Evolutionary conservation across 2,888 invertebrate species (phyloP).

Genomic region (Apamea crenata): DNA sequence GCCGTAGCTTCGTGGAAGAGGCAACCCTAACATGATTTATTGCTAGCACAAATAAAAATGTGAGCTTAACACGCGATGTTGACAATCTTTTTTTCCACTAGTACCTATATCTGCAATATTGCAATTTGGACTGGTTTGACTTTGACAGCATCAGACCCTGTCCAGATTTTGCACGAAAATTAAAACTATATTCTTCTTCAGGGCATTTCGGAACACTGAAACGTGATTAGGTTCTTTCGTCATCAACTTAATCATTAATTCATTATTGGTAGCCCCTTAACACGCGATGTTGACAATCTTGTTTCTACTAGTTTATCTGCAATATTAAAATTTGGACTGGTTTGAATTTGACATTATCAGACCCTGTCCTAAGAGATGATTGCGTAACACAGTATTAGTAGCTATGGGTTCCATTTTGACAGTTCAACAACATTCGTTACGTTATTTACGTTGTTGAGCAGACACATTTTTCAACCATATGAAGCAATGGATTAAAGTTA

Average conservation of each 20-base stretch:
- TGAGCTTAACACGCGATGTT: slow-evolving; percentile 51
- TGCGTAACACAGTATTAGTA: neutral
- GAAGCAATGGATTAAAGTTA: neutral
- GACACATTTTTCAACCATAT: neutral
- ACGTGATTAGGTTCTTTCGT: neutral
- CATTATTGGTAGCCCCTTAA: neutral
- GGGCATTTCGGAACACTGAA: neutral
- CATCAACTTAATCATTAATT: neutral
- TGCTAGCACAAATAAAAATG: slow-evolving; percentile 49
- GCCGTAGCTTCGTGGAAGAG: slow-evolving; percentile 31
- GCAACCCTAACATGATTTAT: slow-evolving; percentile 47
- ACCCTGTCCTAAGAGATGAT: neutral
- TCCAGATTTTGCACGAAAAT: neutral
- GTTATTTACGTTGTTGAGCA: neutral
- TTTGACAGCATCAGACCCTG: neutral
- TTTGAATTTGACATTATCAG: neutral
- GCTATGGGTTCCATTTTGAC: neutral
- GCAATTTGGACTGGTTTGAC: slow-evolving; percentile 16
- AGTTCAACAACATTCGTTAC: neutral
- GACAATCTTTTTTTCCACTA: slow-evolving; percentile 31
- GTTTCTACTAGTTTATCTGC: slow-evolving; percentile 16
- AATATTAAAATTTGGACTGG: slow-evolving; percentile 29
- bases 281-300: slow-evolving; percentile 55
- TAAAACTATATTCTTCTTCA: neutral
- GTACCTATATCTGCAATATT: slow-evolving; percentile 33